These are phyloP conservation scores for Chauna torquata DNA, from an alignment of 2,113 vertebrate species.

Conservation along the genomic window DNA sequence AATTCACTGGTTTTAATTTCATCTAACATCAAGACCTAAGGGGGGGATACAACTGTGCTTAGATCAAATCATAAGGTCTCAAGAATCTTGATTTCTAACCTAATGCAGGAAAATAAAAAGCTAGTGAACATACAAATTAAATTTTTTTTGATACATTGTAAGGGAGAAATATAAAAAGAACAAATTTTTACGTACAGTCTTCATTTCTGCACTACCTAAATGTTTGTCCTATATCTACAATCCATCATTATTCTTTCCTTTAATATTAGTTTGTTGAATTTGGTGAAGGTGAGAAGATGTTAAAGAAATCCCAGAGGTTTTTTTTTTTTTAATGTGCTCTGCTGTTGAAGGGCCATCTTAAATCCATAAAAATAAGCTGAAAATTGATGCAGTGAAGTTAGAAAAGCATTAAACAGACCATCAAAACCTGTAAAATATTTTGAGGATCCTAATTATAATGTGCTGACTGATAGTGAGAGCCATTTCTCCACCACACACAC, in stretches of 20 bases:
- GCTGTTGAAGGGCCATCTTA: neutral
- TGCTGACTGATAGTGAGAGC: neutral
- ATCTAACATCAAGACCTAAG: neutral
- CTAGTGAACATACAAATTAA: neutral
- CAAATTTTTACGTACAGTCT: neutral
- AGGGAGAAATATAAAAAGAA: neutral
- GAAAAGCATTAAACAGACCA: neutral
- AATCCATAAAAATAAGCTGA: neutral
- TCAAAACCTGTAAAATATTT: neutral
- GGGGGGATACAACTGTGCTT: fast-evolving
- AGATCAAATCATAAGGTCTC: neutral
- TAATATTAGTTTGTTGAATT: neutral
- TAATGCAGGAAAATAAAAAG: neutral
- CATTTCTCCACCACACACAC: neutral
- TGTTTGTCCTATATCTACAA: neutral
- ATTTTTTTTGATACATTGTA: neutral
- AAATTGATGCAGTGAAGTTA: neutral
- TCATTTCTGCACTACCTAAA: neutral
- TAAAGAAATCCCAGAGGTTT: neutral
- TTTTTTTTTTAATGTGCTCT: neutral
- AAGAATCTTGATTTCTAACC: neutral
- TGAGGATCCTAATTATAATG: neutral
- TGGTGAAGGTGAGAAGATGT: neutral
- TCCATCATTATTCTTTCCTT: neutral
- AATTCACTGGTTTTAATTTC: neutral